Evolutionary conservation across 2,113 vertebrate genomes (phyloP), one percentile per base, ranked within the genome.

Genomic region (Neotoma lepida): DNA sequence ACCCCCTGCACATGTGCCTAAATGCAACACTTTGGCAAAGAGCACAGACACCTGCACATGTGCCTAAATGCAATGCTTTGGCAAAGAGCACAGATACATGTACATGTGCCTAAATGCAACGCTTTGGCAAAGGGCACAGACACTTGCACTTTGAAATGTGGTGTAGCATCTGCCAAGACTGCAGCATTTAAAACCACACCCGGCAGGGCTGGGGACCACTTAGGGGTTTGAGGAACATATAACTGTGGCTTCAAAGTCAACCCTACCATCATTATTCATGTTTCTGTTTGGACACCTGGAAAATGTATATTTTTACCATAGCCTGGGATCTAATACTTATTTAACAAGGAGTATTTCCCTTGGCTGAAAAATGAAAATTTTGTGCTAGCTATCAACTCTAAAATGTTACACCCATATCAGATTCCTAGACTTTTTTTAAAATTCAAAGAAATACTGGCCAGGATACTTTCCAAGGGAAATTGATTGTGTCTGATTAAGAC

Each of bases 381-480:
- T 64, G 63, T 66, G 22, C 22, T 74, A 80, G 33, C 71, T 49
- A 77, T 77, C 66, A 68, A 30, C 90, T 95, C 63, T 81, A 95
- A 93, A 94, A 88, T 93, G 93, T 90, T 82, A 86, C 13, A 33
- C 89, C 92, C 71, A 26, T 84, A 92, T 96, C 86, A 91, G 74
- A 91, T 96, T 95, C 93, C 91, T 39, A 81, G 96, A 93, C 61
- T 10, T 18, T 86, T 86, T 87, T 73, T 91, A 30, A 30, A 30
- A 30, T 12, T 9, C 93, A 96, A 94, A 66, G 71, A 94, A 94
- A 91, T 44, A 85, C 63, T 44, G 82, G 39, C 70, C 64, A 68
- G 95, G 77, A 71, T 20, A 64, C n/a, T 94, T 96, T 88, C 49
- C 91, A 95, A 94, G 81, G 91, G 87, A 90, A 94, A 96, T 46